Conservation (phyloP, 2,113 vertebrate species). For the Pachypanchax playfairii region DNA sequence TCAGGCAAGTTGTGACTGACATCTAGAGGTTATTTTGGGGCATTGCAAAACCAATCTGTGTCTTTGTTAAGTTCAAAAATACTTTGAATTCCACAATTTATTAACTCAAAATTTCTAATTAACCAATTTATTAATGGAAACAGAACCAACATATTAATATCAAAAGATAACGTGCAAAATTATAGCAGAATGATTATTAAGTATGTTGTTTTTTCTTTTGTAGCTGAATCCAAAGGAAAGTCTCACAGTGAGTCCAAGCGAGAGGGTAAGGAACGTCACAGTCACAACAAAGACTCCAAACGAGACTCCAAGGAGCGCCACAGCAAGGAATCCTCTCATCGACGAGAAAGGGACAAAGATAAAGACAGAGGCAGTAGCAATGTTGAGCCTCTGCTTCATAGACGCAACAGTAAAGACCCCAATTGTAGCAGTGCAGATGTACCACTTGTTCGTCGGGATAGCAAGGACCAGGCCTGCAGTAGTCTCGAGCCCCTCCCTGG, state of each 20-base stretch:
- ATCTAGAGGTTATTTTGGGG: constrained; percentile 51
- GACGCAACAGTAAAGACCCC: constrained; percentile 75
- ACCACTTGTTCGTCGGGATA: constrained; percentile 62
- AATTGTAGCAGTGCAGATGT: constrained; percentile 57
- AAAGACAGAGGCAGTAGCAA: constrained; percentile 54
- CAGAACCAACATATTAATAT: not conserved
- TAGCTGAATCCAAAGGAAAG: constrained; percentile 92
- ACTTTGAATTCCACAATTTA: not conserved
- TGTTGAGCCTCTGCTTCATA: constrained; percentile 58
- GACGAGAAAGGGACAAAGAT: constrained; percentile 60
- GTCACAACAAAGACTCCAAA: constrained; percentile 79
- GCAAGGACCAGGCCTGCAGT: constrained; percentile 71
- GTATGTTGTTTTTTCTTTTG: constrained; percentile 12
- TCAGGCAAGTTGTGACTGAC: constrained; percentile 41
- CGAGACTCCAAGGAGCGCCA: constrained; percentile 78
- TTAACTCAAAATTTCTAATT: not conserved
- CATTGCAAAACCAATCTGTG: constrained; percentile 27
- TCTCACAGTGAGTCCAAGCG: constrained; percentile 78
- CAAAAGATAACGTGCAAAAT: not conserved
- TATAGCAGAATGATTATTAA: not conserved
- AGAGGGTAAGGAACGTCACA: constrained; percentile 77
- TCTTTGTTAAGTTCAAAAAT: not conserved
- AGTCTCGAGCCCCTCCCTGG: constrained; percentile 56
- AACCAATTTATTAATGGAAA: not conserved
- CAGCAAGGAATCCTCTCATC: constrained; percentile 75